Evolutionary conservation across 1,140 invertebrate species (phyloP), one percentile per base, ranked within the genome.

Genomic region (Zeugodacus cucurbitae): DNA sequence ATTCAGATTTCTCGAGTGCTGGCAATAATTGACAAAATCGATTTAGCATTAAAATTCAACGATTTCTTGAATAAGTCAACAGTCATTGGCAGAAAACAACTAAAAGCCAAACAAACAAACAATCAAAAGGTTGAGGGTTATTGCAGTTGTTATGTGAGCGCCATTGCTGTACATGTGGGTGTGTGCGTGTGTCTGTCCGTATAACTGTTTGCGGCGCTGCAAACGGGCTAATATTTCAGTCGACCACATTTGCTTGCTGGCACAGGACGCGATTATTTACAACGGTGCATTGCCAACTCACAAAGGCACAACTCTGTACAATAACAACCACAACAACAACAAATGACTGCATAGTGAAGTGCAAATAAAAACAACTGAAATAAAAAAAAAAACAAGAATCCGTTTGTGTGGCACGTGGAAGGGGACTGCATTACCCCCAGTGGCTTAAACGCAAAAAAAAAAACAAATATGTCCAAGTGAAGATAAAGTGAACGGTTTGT

Each of bases 51-150:
- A 41, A 74, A 88, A 88, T 62, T 88, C 54, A 86, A 88, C 58
- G 74, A 86, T 86, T 88, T 86, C n/a, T 20, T 88, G 78, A 88
- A 88, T 86, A 86, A 41, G 34, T 85, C 17, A 88, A 88, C 26
- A 62, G 70, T 10, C 74, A 87, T n/a, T 87, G 29, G 11, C 48
- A 57, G n/a, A 62, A 87, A 58, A 64, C 86, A 64, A 87, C 59
- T 59, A 64, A 64, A 64, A 87, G 54, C 41, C 74, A 82, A 82
- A 78, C n/a, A 78, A 74, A 74, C 67, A 74, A 78, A 44, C 34
- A n/a, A 10, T 8, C 29, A 41, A 78, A 44, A 78, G 64, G 70
- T 78, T 78, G n/a, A 41, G 70, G 70, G 37, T 44, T 41, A 78
- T 41, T 78, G 11, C 37, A n/a, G 20, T 78, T 8, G 70, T 29